Base-by-base conservation (phyloP, 2,113 vertebrate genomes). In the Equus quagga region DNA sequence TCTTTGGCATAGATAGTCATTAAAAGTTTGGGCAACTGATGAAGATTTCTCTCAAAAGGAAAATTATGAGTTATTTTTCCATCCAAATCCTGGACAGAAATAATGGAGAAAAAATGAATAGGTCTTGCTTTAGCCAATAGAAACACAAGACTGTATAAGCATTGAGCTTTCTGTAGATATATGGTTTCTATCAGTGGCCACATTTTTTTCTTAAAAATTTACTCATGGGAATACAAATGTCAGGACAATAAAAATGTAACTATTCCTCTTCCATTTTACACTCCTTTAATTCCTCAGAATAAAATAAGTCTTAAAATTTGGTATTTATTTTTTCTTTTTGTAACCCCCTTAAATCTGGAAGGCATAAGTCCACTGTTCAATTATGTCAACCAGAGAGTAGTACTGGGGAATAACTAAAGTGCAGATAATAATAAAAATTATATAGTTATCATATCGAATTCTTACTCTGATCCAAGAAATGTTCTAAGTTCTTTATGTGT, bases 1-100 rank as follows among this genome's bases (percentile, higher is more conserved):
- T 75, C 62, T 83, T 89, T 56, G 86, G 60, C 26, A 60, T 26
- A 80, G 79, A 58, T 87, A 84, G 36, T 95, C 90, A 96, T 95
- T 97, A 93, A 87, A 95, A 84, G 65, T 87, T 23, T 76, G 33
- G 92, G 64, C 46, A 93, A 64, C 41, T 67, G 49, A 70, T 17
- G 28, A 58, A 67, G 12, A 33, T 36, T 96, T 81, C n/a, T 84
- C 36, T 56, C 31, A 64, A 92, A 92, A 94, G 26, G n/a, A 92
- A 94, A 92, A 94, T 65, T 44, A 62, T 12, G 9, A 92, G 31
- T 49, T 12, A 58, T 6, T 78, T 60, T 90, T 89, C 33, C 31
- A 89, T 24, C 26, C 28, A 78, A 79, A 72, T 15, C 13, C 5
- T 80, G 36, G 12, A 58, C 14, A 82, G 4, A 36, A 95, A 70